Evolutionary conservation across 1,140 invertebrate species (phyloP).

Genomic region (Luehdorfia chinensis): DNA sequence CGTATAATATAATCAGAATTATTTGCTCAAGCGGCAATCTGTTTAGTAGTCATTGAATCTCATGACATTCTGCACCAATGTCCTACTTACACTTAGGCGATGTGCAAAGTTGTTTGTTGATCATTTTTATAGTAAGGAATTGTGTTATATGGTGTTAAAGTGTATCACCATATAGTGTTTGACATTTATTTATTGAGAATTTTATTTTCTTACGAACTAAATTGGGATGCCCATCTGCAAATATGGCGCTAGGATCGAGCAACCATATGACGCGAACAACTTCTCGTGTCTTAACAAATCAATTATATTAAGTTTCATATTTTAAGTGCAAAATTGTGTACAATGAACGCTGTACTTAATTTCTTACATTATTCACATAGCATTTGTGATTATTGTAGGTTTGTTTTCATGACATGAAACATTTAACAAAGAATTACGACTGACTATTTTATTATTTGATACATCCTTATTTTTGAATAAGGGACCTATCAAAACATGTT

Average conservation of each 20-base stretch:
- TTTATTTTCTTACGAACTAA: constrained; percentile 74
- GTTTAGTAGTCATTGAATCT: constrained; percentile 70
- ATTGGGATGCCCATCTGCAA: constrained; percentile 71
- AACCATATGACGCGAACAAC: constrained; percentile 18
- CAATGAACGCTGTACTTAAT: constrained; percentile 19
- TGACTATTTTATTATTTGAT: constrained; percentile 12
- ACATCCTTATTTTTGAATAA: constrained; percentile 16
- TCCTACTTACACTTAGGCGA: constrained; percentile 56
- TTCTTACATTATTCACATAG: neutral
- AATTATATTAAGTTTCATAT: neutral
- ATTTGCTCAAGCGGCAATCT: constrained; percentile 74
- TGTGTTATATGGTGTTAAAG: constrained; percentile 72
- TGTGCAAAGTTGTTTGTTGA: constrained; percentile 74
- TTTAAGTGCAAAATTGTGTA: constrained; percentile 12
- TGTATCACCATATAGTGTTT: constrained; percentile 72
- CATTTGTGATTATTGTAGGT: constrained; percentile 9
- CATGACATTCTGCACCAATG: constrained; percentile 61
- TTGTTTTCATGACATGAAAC: constrained; percentile 3
- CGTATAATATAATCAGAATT: constrained; percentile 46
- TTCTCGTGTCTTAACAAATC: neutral
- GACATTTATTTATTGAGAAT: constrained; percentile 76
- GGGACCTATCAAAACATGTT: constrained; percentile 16
- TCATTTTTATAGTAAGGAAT: constrained; percentile 75
- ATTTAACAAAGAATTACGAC: constrained; percentile 5
- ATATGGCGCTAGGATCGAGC: constrained; percentile 63